Conservation (phyloP, 2,888 invertebrate species). For the Taphrorychus bicolor region DNA sequence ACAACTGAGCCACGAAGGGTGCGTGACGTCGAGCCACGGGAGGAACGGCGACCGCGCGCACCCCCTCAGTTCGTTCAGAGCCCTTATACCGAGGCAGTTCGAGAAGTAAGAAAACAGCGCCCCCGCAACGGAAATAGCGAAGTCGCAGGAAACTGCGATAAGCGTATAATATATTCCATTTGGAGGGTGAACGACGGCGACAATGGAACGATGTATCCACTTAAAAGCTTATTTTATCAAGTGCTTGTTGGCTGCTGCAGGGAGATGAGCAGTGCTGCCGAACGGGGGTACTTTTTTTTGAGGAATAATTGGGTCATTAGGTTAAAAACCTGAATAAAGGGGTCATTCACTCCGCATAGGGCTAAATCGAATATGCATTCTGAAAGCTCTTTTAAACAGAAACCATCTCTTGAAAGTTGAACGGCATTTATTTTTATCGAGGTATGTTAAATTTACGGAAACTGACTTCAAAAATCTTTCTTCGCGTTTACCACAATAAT, state of each 20-base stretch:
- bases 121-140: constrained; percentile 6
- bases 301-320: background rate
- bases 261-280: background rate
- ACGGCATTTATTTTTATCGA: too few species aligned
- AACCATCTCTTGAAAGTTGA: too few species aligned
- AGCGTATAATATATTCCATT: constrained; percentile 1
- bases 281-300: background rate
- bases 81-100: constrained; percentile 7
- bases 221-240: background rate
- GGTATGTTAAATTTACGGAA: too few species aligned
- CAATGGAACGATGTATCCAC: background rate
- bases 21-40: constrained; percentile 22
- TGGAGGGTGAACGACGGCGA: background rate
- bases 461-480: too few species aligned
- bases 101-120: constrained; percentile 15
- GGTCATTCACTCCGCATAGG: too few species aligned
- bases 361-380: background rate
- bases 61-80: too few species aligned
- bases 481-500: too few species aligned
- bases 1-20: constrained; percentile 36
- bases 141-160: constrained; percentile 5
- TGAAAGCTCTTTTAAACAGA: too few species aligned
- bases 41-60: constrained; percentile 23
- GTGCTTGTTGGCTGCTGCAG: background rate
- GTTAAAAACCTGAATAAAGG: too few species aligned